Evolutionary conservation across 2,888 invertebrate genomes (phyloP).

Genomic region (Eupithecia pulchellata): DNA sequence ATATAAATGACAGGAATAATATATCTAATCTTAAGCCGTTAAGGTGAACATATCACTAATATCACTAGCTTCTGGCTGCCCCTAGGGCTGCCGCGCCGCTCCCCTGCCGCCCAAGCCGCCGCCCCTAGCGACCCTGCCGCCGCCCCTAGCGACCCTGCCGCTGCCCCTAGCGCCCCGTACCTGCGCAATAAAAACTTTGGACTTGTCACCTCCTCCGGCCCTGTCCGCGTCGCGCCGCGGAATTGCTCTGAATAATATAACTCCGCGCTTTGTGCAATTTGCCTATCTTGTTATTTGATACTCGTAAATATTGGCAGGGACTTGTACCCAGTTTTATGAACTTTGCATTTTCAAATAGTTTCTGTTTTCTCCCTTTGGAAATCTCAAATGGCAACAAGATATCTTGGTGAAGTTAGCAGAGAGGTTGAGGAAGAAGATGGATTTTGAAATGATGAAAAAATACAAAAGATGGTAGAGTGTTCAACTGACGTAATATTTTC

Average conservation of each 20-base stretch:
- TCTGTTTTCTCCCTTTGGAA: background rate
- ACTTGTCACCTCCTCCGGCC: slow-evolving; percentile 15
- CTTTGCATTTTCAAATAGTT: slow-evolving; percentile 3
- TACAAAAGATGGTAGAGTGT: background rate
- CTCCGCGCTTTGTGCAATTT: slow-evolving; percentile 36
- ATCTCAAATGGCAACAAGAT: background rate
- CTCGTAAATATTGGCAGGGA: slow-evolving; percentile 25
- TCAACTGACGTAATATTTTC: background rate
- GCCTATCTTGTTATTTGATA: slow-evolving; percentile 26
- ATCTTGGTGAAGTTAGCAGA: no score
- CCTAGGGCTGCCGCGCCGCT: no score
- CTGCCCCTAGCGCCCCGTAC: background rate
- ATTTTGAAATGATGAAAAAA: background rate
- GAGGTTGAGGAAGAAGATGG: no score
- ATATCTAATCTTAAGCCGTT: no score
- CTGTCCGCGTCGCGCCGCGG: slow-evolving; percentile 10
- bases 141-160: background rate
- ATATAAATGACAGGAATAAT: no score
- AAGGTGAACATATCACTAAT: no score
- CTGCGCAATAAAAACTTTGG: slow-evolving; percentile 43
- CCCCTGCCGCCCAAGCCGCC: no score
- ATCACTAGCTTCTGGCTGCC: no score
- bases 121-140: background rate
- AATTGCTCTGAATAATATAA: slow-evolving; percentile 33
- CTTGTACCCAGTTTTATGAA: background rate